Evolutionary conservation across 2,797 vertebrate genomes (phyloP).

Genomic region (Dendrocincla fuliginosa): DNA sequence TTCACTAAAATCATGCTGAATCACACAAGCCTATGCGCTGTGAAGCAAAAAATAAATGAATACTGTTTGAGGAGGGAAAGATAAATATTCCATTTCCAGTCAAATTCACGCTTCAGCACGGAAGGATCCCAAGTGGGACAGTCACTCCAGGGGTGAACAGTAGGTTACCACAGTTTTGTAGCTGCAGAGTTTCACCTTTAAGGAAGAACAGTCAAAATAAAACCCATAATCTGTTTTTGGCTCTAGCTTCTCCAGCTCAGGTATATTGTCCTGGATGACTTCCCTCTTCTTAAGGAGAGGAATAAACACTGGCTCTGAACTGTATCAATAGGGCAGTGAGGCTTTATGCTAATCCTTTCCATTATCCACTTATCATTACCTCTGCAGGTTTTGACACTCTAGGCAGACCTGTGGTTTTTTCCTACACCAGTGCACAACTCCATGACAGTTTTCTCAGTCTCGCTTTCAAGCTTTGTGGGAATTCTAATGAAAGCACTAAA

Average conservation of each 20-base stretch:
- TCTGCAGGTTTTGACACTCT: neutral
- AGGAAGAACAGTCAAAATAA: neutral
- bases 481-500: conserved; percentile 13
- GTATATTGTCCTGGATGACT: neutral
- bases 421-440: neutral
- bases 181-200: neutral
- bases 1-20: neutral
- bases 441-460: neutral
- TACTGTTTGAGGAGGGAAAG: neutral
- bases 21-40: neutral
- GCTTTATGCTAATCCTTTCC: neutral
- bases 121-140: neutral
- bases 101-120: neutral
- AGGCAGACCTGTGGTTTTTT: neutral
- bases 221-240: neutral
- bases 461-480: neutral
- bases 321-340: neutral
- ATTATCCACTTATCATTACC: neutral
- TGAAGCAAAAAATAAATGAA: neutral
- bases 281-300: neutral
- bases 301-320: neutral
- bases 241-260: neutral
- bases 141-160: neutral
- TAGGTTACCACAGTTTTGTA: neutral
- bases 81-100: neutral